Conservation (phyloP, 2,888 invertebrate genomes). For the Tiliacea citrago region DNA sequence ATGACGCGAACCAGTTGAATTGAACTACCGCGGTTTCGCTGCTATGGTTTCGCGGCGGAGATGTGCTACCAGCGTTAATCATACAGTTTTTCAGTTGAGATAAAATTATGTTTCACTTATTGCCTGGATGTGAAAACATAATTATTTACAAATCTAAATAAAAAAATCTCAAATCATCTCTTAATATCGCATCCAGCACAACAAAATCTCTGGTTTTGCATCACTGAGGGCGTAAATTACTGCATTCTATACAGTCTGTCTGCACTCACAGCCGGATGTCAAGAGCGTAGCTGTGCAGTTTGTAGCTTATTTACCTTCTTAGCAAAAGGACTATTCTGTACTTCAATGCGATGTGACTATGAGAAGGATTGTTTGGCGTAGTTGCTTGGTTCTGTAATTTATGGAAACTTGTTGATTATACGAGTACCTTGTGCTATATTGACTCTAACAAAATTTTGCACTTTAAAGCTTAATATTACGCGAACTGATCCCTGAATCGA, state of each 20-base stretch:
- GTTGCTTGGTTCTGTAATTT: neutral
- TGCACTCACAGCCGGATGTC: slow-evolving; percentile 48
- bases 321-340: slow-evolving; percentile 46
- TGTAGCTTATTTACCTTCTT: slow-evolving; percentile 50
- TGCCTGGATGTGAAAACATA: neutral
- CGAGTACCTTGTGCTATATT: too few species aligned
- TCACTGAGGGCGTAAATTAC: slow-evolving; percentile 1
- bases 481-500: too few species aligned
- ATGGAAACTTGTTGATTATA: neutral
- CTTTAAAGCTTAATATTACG: too few species aligned
- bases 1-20: too few species aligned
- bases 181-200: slow-evolving; percentile 7
- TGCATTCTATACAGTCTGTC: slow-evolving; percentile 22
- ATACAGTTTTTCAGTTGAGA: too few species aligned
- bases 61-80: too few species aligned
- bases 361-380: neutral
- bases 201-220: neutral
- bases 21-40: too few species aligned
- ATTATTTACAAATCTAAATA: neutral
- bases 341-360: neutral
- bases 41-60: too few species aligned
- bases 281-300: slow-evolving; percentile 9
- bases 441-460: too few species aligned
- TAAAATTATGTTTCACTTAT: too few species aligned
- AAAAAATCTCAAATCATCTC: neutral